phyloP scores from a whole-genome alignment of 2,113 vertebrate genomes.

The Ictidomys tridecemlineatus region DNA sequence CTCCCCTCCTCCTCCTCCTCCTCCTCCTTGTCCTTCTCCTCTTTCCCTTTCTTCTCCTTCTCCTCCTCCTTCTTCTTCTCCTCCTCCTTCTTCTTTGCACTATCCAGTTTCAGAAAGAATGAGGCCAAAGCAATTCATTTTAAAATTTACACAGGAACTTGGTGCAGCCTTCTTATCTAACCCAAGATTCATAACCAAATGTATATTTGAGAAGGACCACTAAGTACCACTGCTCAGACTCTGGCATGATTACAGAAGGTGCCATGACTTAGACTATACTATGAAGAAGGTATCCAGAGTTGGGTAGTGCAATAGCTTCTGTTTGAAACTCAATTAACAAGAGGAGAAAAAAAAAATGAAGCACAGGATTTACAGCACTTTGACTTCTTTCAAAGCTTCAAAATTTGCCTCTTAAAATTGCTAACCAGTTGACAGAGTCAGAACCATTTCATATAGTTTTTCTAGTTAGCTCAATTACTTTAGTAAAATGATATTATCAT shows the following conservation, averaged over 20 bases:
- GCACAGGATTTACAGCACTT: background rate
- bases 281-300: background rate
- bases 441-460: background rate
- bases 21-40: too few relatives aligned
- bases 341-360: background rate
- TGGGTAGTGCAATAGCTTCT: background rate
- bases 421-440: background rate
- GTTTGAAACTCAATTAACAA: background rate
- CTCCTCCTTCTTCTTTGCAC: background rate
- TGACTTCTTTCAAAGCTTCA: background rate
- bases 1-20: too few relatives aligned
- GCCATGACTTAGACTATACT: background rate
- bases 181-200: background rate
- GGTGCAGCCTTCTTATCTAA: background rate
- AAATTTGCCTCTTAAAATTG: background rate
- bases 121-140: background rate
- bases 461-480: background rate
- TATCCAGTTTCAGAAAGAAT: background rate
- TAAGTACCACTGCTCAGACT: background rate
- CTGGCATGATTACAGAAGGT: background rate
- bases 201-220: background rate
- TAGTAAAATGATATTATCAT: background rate
- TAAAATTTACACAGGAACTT: background rate
- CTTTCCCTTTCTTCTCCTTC: too few relatives aligned
- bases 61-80: too few relatives aligned